Base-by-base conservation (phyloP, 2,888 invertebrate genomes). In the Microctonus aethiopoides region DNA sequence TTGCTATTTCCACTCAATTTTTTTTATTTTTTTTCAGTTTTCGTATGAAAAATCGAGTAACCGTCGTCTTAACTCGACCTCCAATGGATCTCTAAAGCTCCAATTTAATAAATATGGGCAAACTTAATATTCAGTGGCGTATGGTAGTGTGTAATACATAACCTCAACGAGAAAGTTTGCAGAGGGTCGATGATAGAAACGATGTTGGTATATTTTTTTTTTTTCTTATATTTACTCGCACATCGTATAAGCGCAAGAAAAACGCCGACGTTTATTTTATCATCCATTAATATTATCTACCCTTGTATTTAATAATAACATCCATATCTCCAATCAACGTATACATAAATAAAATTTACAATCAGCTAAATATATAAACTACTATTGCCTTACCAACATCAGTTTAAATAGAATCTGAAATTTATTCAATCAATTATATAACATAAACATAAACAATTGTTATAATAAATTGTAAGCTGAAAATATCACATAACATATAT, bases 21-120 rank as follows among this genome's bases (percentile, higher is more conserved):
- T 41, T 0, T 41, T 2, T 4, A 16, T 41, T n/a, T 46, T 46
- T 46, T 46, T 46, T 16, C 1, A 46, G 16, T n/a, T 16, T 20
- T 3, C 46, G 16, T n/a, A 46, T 46, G 46, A 46, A 46, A 46
- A 46, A n/a, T 46, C 16, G 46, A 46, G 16, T 20, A 20, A 46
- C 46, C 16, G 7, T 7, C 39, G n/a, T 1, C 16, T n/a, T 7
- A 46, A 46, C 16, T 16, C 46, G 24, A 51, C 32, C 41, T 24
- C 32, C 46, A 46, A 46, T 46, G 46, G 46, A 46, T 46, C 16
- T 46, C 46, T 1, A 5, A 16, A 0, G 9, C 46, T 26, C 11
- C n/a, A 70, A 41, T 67, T 67, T 52, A 57, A 70, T 70, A 70
- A 70, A 67, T 69, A 64, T 32, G 57, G 63, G 22, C 56, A 67